Base-by-base conservation (phyloP, 1,140 invertebrate species). In the Danaus plexippus region DNA sequence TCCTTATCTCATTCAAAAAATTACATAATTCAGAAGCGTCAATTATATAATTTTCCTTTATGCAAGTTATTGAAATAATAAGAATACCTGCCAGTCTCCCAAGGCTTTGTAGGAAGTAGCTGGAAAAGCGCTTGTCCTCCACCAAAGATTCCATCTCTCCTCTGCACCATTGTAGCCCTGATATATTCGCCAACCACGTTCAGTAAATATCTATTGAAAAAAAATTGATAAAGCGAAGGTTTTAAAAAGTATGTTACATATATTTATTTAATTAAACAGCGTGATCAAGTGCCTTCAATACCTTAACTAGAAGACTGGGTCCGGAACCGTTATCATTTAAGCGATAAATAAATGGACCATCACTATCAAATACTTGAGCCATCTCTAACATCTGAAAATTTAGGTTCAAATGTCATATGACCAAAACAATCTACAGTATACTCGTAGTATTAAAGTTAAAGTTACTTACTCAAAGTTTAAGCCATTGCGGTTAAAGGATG, bases 91-190 rank as follows among this genome's bases (percentile, higher is more conserved):
- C 92, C 92, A 93, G 61, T 91, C 89, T 32, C 90, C 89, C 43
- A 95, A 87, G 43, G 90, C 86, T 67, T 91, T 92, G 64, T 94
- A 92, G 73, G 92, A 90, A 10, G 89, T 89, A 11, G 89, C 82
- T 0, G 93, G 89, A 69, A 95, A 94, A 9, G 93, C 90, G 9
- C 90, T 90, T 4, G 92, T 92, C 76, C 89, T 89, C 94, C 94
- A 96, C 94, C 94, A 95, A 1, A 95, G 87, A 75, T 95, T 95
- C 94, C 94, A 96, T 54, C 91, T 90, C 57, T 93, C 90, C 88
- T 91, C 65, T 88, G 87, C 41, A 79, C 84, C 49, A 59, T 49
- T 68, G 57, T 68, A 73, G 0, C 74, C 75, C 63, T 88, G 89
- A 79, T 92, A 95, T 69, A 94, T 92, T 44, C 91, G 87, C 95